Evolutionary conservation across 2,113 vertebrate species (phyloP).

Genomic region (Ginglymostoma cirratum): DNA sequence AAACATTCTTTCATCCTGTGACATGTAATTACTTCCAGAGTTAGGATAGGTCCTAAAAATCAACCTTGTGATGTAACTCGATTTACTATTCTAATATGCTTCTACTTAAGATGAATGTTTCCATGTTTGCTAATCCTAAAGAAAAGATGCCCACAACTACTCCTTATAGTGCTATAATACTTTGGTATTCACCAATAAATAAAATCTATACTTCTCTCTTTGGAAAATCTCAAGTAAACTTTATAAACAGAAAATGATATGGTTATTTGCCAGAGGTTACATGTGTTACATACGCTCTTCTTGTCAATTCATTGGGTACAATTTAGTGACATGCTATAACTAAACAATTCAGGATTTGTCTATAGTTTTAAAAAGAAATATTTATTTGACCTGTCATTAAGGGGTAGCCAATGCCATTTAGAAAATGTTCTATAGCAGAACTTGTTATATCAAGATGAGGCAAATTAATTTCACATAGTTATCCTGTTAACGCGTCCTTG

Average conservation of each 20-base stretch:
- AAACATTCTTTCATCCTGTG: conserved; percentile 23
- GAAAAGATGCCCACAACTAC: background rate
- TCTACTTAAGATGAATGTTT: conserved; percentile 22
- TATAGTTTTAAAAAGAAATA: too few relatives aligned
- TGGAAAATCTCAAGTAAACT: conserved; percentile 45
- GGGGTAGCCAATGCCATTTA: background rate
- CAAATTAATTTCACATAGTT: background rate
- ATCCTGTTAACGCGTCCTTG: background rate
- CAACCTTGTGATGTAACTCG: conserved; percentile 5
- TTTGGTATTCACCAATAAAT: background rate
- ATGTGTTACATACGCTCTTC: conserved; percentile 41
- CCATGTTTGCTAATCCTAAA: background rate
- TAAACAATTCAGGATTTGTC: too few relatives aligned
- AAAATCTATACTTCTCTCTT: conserved; percentile 45
- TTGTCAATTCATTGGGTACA: conserved; percentile 40
- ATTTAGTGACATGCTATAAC: background rate
- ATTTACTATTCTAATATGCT: background rate
- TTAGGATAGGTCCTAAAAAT: background rate
- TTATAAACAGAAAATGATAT: conserved; percentile 47
- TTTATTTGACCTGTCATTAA: too few relatives aligned
- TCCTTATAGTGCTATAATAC: background rate
- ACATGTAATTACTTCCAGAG: conserved; percentile 20
- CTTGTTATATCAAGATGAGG: background rate
- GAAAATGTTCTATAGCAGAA: background rate
- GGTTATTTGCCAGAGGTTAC: conserved; percentile 40